A percentile compares a stretch with the other conserved stretches of the same genome.
These are phyloP conservation scores for Ectemnius cavifrons DNA, from an alignment of 2,888 invertebrate genomes.

Conservation along the genomic window DNA sequence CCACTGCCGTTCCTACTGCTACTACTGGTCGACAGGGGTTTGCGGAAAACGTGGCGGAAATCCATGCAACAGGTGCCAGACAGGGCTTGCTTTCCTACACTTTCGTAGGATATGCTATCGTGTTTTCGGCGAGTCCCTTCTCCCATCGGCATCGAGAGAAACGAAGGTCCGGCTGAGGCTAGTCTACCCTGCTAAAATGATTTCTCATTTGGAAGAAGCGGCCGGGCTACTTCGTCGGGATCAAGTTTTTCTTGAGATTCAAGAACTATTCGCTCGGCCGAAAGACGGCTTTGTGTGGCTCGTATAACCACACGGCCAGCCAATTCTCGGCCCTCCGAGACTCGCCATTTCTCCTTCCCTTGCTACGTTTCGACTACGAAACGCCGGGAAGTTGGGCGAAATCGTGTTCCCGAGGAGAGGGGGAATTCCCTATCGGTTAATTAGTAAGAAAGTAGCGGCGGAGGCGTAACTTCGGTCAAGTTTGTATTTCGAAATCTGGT, in stretches of 20 bases:
- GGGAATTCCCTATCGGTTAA: conserved; percentile 7
- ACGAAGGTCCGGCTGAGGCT: not conserved
- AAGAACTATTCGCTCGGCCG: conserved; percentile 13
- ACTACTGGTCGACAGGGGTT: conserved; percentile 15
- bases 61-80: conserved; percentile 75
- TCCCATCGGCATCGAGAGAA: not conserved
- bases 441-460: conserved; percentile 5
- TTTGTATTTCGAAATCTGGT: conserved; percentile 5
- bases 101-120: conserved; percentile 48
- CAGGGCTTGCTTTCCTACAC: conserved; percentile 61
- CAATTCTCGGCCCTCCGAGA: not conserved
- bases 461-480: not conserved
- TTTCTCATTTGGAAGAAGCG: not conserved
- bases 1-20: not conserved
- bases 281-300: conserved; percentile 6
- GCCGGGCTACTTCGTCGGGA: not conserved
- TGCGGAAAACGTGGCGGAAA: conserved; percentile 73
- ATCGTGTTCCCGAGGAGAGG: not conserved
- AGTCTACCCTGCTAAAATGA: not conserved
- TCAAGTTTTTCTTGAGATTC: not conserved
- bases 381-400: not conserved
- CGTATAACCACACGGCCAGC: no score
- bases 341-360: not conserved
- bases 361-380: not conserved
- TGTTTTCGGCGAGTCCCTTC: conserved; percentile 23